Base-by-base conservation (phyloP, 23 tunicate species). In the Halocynthia roretzi region DNA sequence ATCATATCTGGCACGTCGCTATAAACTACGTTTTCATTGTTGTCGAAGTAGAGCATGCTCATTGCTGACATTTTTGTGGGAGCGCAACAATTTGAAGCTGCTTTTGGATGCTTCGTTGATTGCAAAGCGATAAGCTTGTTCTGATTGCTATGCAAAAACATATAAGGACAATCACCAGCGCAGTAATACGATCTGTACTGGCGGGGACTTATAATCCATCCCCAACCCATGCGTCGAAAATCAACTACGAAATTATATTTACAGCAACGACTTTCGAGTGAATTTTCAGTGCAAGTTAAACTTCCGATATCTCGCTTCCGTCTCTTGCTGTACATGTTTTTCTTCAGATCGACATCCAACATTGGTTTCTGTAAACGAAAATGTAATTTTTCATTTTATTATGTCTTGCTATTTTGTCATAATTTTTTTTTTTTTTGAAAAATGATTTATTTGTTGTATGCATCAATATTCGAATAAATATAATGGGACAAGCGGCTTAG, bases 1-100 rank as follows among this genome's bases (percentile, higher is more conserved):
- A 61, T 55, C 95, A 88, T 88, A 53, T 88, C 95, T 54, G 86
- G 87, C 0, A 88, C 84, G 7, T 65, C 50, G 62, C 95, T 88
- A 68, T 61, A 88, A 51, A 88, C 78, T n/a, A 88, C 74, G 60
- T 83, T 88, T 78, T 70, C 77, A 52, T 72, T 64, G 17, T 72
- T 52, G 77, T 88, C 95, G 62, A 77, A 83, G 70, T 88, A 88
- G n/a, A 88, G 77, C 77, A 88, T 55, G 50, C 82, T 82, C 12
- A 88, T 61, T 50, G 84, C 61, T 2, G 82, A 71, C 77, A 84
- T 71, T 70, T 71, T 60, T 78, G 86, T 88, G 0, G 87, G 84
- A 20, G 78, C 86, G 70, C 95, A 88, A 71, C 95, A 88, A 48
- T 62, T 58, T 62, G 53, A 18, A 0, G 83, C 50, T 50, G 54